A percentile compares a stretch with the other conserved stretches of the same genome.
Conservation (phyloP, 2,797 vertebrate species). For the Etheostoma nigrum region DNA sequence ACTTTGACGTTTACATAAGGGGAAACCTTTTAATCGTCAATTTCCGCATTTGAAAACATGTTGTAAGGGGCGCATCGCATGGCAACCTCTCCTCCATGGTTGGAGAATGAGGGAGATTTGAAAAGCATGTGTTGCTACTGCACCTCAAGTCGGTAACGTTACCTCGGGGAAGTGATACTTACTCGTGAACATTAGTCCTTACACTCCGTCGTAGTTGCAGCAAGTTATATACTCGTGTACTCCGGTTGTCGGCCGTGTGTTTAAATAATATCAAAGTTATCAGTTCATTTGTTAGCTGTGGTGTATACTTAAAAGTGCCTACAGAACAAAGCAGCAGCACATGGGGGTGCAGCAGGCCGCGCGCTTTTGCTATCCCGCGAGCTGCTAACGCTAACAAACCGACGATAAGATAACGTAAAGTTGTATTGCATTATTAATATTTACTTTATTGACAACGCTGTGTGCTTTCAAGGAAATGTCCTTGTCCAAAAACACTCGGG, state of each 20-base stretch:
- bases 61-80: constrained; percentile 83
- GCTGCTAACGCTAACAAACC: constrained; percentile 52
- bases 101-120: constrained; percentile 93
- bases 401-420: neutral
- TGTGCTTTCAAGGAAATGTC: no score
- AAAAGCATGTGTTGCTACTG: constrained; percentile 86
- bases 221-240: neutral
- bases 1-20: constrained; percentile 2
- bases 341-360: constrained; percentile 83
- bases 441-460: accelerated
- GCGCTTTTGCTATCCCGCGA: constrained; percentile 66
- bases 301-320: constrained; percentile 71
- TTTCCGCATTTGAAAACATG: constrained; percentile 70
- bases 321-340: constrained; percentile 92
- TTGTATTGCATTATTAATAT: neutral
- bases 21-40: constrained; percentile 40
- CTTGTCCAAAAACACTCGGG: neutral
- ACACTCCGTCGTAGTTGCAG: neutral
- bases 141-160: constrained; percentile 51
- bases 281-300: constrained; percentile 27
- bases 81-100: constrained; percentile 81
- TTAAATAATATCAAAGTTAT: constrained; percentile 19
- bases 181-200: constrained; percentile 17
- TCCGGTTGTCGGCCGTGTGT: constrained; percentile 1
- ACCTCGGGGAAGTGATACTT: constrained; percentile 43